phyloP scores from a whole-genome alignment of 2,113 vertebrate genomes.

The Carassius gibelio region DNA sequence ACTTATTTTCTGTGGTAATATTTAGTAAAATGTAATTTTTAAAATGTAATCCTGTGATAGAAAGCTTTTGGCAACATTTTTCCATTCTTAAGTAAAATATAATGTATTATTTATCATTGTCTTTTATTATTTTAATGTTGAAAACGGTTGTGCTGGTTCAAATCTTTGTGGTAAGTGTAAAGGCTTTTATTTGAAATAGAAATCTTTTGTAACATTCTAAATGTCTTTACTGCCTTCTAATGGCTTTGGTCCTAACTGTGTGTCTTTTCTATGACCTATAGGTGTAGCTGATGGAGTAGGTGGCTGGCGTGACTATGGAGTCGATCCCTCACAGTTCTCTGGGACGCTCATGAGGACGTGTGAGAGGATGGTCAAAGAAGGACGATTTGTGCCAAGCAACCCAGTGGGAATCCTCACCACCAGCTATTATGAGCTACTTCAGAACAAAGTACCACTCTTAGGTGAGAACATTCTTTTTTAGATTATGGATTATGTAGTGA shows the following conservation, averaged over 20 bases:
- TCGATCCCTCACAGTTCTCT: slow-evolving; percentile 98
- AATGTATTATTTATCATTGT: no score
- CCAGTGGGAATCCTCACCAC: slow-evolving; percentile 95
- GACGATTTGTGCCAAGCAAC: slow-evolving; percentile 89
- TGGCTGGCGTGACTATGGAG: slow-evolving; percentile 97
- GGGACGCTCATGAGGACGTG: slow-evolving; percentile 97
- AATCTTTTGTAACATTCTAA: not conserved
- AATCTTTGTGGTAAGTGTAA: no score
- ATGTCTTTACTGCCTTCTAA: not conserved
- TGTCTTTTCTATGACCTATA: slow-evolving; percentile 58
- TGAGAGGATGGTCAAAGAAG: slow-evolving; percentile 95
- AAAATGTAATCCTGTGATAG: not conserved
- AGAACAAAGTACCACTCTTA: slow-evolving; percentile 97
- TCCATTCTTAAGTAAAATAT: no score
- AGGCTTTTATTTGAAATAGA: no score
- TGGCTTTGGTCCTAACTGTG: not conserved
- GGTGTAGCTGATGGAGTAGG: slow-evolving; percentile 97
- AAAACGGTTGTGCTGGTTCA: no score
- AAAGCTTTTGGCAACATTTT: no score
- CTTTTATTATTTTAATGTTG: no score
- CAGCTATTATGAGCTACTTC: slow-evolving; percentile 94
- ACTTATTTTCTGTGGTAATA: no score
- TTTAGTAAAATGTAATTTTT: not conserved
- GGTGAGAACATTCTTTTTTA: slow-evolving; percentile 77
- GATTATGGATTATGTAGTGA: not conserved